Evolutionary conservation across 2,888 invertebrate species (phyloP).

Genomic region (Pocota personata): DNA sequence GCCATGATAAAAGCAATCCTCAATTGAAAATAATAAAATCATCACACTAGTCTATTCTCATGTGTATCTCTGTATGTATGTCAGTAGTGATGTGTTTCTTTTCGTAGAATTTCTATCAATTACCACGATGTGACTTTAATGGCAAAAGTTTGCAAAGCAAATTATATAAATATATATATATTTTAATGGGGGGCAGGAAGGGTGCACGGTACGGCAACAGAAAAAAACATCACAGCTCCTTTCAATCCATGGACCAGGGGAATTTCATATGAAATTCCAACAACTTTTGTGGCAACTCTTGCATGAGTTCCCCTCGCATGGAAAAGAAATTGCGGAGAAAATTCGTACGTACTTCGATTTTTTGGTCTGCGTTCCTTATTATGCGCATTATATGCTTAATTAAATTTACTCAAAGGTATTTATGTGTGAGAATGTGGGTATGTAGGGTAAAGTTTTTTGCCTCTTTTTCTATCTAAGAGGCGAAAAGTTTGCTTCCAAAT

Average conservation of each 20-base stretch:
- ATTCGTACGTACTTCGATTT: slow-evolving; percentile 58
- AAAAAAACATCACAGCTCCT: slow-evolving; percentile 13
- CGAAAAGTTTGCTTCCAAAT: slow-evolving; percentile 53
- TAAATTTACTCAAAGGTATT: slow-evolving; percentile 73
- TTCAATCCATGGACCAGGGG: slow-evolving; percentile 43
- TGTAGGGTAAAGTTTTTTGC: slow-evolving; percentile 37
- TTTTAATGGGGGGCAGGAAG: slow-evolving; percentile 2
- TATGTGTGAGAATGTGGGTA: slow-evolving; percentile 56
- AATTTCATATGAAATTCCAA: slow-evolving; percentile 52
- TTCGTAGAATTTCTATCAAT: slow-evolving; percentile 65
- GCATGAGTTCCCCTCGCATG: slow-evolving; percentile 46
- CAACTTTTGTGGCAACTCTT: slow-evolving; percentile 66
- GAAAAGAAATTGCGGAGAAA: slow-evolving; percentile 67
- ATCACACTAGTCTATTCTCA: neutral
- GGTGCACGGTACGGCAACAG: neutral
- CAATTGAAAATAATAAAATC: slow-evolving; percentile 49
- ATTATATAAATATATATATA: slow-evolving; percentile 47
- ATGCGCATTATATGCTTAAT: slow-evolving; percentile 73
- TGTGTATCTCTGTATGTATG: neutral
- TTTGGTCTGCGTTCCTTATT: slow-evolving; percentile 66
- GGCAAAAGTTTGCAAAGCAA: slow-evolving; percentile 58
- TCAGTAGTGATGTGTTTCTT: slow-evolving; percentile 27
- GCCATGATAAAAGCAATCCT: neutral
- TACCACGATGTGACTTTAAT: slow-evolving; percentile 69
- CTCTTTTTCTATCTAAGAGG: slow-evolving; percentile 11